A percentile compares a stretch with the other conserved stretches of the same genome.
phyloP scores from a whole-genome alignment of 2,888 invertebrate species.

The Brenthis daphne region DNA sequence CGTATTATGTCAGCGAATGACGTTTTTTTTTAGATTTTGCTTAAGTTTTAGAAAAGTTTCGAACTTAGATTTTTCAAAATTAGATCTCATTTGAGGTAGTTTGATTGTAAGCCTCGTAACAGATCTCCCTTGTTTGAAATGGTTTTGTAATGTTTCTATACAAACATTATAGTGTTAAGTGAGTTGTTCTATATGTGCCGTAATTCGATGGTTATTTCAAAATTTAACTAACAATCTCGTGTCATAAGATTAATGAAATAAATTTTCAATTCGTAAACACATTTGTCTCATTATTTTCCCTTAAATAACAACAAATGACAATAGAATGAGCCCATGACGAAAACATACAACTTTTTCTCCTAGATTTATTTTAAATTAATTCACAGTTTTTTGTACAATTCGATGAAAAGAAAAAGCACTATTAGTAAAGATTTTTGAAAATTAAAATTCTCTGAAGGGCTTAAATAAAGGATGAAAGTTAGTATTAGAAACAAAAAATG shows the following conservation, averaged over 20 bases:
- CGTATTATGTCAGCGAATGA: conserved; percentile 70
- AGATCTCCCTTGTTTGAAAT: conserved; percentile 67
- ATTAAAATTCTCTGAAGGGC: no score
- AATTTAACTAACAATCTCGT: conserved; percentile 65
- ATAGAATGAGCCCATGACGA: no score
- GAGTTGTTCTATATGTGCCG: conserved; percentile 50
- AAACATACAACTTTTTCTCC: no score
- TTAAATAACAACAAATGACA: no score
- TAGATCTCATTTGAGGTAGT: conserved; percentile 74
- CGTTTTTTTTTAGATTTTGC: conserved; percentile 55
- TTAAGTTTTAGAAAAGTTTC: conserved; percentile 64
- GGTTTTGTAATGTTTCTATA: conserved; percentile 55
- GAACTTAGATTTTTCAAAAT: conserved; percentile 68
- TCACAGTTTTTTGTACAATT: background rate
- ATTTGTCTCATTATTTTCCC: background rate
- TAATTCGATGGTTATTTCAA: conserved; percentile 55
- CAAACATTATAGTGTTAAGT: conserved; percentile 58
- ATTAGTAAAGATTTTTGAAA: no score
- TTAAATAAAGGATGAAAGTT: no score
- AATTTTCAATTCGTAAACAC: conserved; percentile 57
- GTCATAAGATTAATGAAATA: conserved; percentile 63
- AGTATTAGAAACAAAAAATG: no score
- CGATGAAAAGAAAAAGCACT: background rate
- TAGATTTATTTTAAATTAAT: no score
- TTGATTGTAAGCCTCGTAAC: conserved; percentile 60